Evolutionary conservation across 2,797 vertebrate species (phyloP).

Genomic region (Stomatorhinus walkeri): DNA sequence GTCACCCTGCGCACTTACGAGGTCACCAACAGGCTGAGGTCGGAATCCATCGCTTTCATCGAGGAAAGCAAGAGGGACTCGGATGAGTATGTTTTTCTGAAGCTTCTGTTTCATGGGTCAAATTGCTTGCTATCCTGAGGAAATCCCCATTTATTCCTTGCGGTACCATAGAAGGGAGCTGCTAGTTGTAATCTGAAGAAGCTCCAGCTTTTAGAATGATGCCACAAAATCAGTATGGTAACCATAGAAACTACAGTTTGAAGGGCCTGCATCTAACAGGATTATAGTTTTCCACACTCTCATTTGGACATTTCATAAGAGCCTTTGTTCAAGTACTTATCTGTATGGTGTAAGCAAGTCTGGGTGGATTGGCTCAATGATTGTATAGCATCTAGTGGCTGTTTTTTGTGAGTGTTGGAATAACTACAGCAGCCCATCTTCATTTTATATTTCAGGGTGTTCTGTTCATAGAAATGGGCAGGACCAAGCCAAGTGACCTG

Average conservation of each 20-base stretch:
- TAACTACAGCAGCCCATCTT: background rate
- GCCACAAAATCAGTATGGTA: conserved; percentile 49
- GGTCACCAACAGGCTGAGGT: conserved; percentile 94
- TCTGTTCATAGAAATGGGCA: conserved; percentile 58
- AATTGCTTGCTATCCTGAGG: conserved; percentile 11
- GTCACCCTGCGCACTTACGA: conserved; percentile 94
- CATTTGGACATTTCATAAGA: conserved; percentile 49
- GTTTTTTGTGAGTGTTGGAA: background rate
- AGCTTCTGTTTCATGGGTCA: conserved; percentile 16
- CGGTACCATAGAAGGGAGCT: conserved; percentile 35
- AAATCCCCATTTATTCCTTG: conserved; percentile 11
- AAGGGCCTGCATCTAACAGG: conserved; percentile 53
- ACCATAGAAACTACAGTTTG: conserved; percentile 55
- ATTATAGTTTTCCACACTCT: conserved; percentile 51
- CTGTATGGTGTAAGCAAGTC: background rate
- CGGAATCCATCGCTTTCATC: conserved; percentile 96
- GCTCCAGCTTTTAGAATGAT: conserved; percentile 40
- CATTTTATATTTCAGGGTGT: conserved; percentile 56
- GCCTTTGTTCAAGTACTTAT: conserved; percentile 43
- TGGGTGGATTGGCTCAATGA: background rate
- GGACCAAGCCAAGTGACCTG: background rate
- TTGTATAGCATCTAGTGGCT: background rate
- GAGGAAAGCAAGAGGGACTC: conserved; percentile 94
- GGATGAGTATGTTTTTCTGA: conserved; percentile 76
- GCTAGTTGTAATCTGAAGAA: conserved; percentile 35